A percentile compares a stretch with the other conserved stretches of the same genome.
Conservation (phyloP, 1,140 invertebrate genomes). For the Colletes gigas region DNA sequence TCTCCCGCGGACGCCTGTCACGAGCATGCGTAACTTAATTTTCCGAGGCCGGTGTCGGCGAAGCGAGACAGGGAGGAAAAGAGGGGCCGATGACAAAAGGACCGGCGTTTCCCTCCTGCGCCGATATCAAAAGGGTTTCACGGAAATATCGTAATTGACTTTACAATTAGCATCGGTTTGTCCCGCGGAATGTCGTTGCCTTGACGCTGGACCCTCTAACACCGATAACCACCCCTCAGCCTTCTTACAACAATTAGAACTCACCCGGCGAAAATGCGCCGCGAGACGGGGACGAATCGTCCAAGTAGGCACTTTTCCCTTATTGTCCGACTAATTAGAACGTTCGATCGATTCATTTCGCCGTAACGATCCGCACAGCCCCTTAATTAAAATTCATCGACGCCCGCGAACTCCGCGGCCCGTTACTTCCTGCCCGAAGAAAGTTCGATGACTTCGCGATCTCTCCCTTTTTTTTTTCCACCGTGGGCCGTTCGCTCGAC, state of each 20-base stretch:
- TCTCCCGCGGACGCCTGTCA: conserved; percentile 66
- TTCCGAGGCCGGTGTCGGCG: conserved; percentile 54
- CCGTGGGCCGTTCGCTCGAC: not conserved
- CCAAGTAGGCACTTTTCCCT: conserved; percentile 29
- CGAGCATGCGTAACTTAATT: conserved; percentile 71
- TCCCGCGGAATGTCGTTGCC: conserved; percentile 40
- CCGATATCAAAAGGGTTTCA: conserved; percentile 63
- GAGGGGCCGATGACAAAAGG: conserved; percentile 58
- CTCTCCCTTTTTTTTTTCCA: conserved; percentile 1
- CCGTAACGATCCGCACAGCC: conserved; percentile 52
- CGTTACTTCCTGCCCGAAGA: not conserved
- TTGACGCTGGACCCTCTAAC: conserved; percentile 24
- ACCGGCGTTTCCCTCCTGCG: conserved; percentile 42
- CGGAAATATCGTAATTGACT: conserved; percentile 69
- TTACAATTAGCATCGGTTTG: conserved; percentile 66
- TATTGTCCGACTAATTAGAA: conserved; percentile 67
- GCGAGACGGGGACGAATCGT: not conserved
- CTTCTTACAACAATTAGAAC: conserved; percentile 61
- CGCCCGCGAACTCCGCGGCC: conserved; percentile 8
- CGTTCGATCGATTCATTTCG: conserved; percentile 62
- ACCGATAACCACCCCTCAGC: conserved; percentile 32
- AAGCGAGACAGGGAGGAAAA: conserved; percentile 6
- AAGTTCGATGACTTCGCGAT: conserved; percentile 48
- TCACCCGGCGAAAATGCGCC: conserved; percentile 25
- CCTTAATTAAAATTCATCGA: conserved; percentile 69